A percentile compares a stretch with the other conserved stretches of the same genome.
phyloP scores from a whole-genome alignment of 2,797 vertebrate species.

The Anableps anableps region DNA sequence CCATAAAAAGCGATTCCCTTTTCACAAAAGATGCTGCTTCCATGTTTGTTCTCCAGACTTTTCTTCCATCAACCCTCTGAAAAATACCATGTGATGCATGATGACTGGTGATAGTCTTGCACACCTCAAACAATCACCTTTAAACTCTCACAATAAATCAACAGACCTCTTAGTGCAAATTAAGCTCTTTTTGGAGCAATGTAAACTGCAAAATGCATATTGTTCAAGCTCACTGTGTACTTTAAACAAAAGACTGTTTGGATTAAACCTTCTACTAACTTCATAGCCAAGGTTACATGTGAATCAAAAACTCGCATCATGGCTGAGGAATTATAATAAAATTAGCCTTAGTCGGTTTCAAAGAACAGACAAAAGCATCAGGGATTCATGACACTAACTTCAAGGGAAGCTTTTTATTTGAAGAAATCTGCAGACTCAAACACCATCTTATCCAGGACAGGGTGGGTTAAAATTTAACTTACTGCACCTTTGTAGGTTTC shows the following conservation, averaged over 20 bases:
- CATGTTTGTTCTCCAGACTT: background rate
- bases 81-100: background rate
- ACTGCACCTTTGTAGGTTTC: slow-evolving; percentile 6
- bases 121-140: background rate
- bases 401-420: slow-evolving; percentile 64
- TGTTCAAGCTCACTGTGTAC: background rate
- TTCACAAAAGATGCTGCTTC: background rate
- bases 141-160: background rate
- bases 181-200: background rate
- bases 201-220: background rate
- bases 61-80: background rate
- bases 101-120: background rate
- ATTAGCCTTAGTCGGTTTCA: slow-evolving; percentile 73
- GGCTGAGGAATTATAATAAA: slow-evolving; percentile 62
- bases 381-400: slow-evolving; percentile 60
- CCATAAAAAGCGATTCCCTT: background rate
- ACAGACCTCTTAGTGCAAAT: background rate
- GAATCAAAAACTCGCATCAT: slow-evolving; percentile 59
- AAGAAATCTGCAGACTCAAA: slow-evolving; percentile 43
- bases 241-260: slow-evolving; percentile 58
- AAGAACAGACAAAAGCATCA: slow-evolving; percentile 53
- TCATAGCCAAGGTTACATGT: slow-evolving; percentile 64
- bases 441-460: slow-evolving; percentile 2
- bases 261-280: slow-evolving; percentile 42
- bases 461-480: slow-evolving; percentile 24